Base-by-base conservation (phyloP, 2,113 vertebrate species). In the Albula glossodonta region DNA sequence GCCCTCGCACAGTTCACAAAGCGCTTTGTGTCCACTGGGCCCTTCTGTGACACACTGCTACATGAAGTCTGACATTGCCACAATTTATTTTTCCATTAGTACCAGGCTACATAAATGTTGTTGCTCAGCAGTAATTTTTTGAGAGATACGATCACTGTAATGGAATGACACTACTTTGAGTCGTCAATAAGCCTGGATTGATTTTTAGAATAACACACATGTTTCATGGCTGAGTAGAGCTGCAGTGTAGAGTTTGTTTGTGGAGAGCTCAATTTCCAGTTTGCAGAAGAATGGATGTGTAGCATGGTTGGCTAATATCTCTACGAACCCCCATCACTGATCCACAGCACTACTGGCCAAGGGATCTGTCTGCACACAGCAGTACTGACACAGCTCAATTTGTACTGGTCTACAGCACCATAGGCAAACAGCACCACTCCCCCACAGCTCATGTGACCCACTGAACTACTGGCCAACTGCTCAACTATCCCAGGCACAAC, bases 71-170 rank as follows among this genome's bases (percentile, higher is more conserved):
- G 86, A 86, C 86, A 87, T 88, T 84, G 78, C 74, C 1, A 74
- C 84, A 87, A 90, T 90, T 91, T 91, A 89, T 89, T 91, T 91
- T 91, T 85, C 87, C 90, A 90, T 88, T 91, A 91, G 88, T 22
- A 22, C 50, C n/a, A 48, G 53, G 51, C 74, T 22, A 85, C 74
- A 79, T 77, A 79, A 85, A 85, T 15, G 19, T 78, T n/a, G 84
- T 52, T 9, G 17, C 48, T 70, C 50, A 51, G 83, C 48, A 77
- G 60, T 57, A 52, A 77, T 84, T 51, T 41, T 85, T 15, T 31
- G 15, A 31, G 22, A 25, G 63, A 74, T 81, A 8, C 85, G 83
- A 90, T 87, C 84, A 51, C 87, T 81, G 86, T 91, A 90, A 91
- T 90, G 90, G 88, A 91, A 87, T 91, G 87, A 74, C 83, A 77